Evolutionary conservation across 2,888 invertebrate genomes (phyloP), one percentile per base, ranked within the genome.

Genomic region (Drosophila yooni): DNA sequence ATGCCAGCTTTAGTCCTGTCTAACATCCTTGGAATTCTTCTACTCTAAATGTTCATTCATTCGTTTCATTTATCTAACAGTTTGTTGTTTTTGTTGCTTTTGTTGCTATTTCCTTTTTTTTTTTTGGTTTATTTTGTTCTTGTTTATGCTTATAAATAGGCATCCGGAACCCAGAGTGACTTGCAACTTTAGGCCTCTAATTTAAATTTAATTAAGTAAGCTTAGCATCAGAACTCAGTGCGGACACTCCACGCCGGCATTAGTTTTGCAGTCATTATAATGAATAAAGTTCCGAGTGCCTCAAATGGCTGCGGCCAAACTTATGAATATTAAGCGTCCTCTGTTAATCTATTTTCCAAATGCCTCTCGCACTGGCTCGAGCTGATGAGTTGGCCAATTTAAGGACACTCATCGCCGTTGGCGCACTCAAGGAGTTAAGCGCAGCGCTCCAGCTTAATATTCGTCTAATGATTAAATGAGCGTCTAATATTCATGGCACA

Each of bases 161-260:
- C 61, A 29, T 5, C 10, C 25, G 79, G 29, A 82, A 70, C 70
- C 72, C 75, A 67, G 70, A 81, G 76, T 83, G 88, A 82, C 85
- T 83, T 80, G 82, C 82, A 85, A 83, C 76, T 88, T 86, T 82
- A 82, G 87, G 78, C 87, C 84, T 82, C 79, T 90, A 83, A 89
- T 89, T 89, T 86, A 86, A 88, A 84, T 89, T 86, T 90, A 89
- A 89, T 90, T 90, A 89, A 89, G 90, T 86, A 81, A 82, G 70
- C 80, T 80, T 25, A 25, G 46, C 46, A 25, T 25, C 25, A 25
- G 46, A 25, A 15, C 46, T 46, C 25, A 46, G 15, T 15, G 27
- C 46, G 25, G 46, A 8, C 82, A 74, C 81, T 80, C 29, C 21
- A 31, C 62, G 64, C 67, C 70, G 61, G 62, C 70, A 66, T 82